Evolutionary conservation across 2,888 invertebrate genomes (phyloP), one percentile per base, ranked within the genome.

Genomic region (Ellobium chinense): DNA sequence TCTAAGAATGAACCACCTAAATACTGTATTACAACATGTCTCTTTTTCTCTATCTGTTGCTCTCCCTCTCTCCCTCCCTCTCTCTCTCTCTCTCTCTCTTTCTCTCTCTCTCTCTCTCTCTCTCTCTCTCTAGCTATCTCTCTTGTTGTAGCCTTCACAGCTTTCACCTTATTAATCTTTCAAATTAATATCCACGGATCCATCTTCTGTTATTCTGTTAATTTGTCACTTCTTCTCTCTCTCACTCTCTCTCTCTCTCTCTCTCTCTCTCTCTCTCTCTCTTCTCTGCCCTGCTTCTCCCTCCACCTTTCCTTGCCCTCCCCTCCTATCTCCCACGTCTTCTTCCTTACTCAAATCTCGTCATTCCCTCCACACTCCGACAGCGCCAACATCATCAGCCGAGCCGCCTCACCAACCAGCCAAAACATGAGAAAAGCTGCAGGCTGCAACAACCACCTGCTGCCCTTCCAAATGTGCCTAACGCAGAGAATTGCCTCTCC

Each of bases 221-320:
- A 21, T 56, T n/a, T 56, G 7, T 29, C 56, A 56, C n/a, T 56
- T 56, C 27, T 29, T 58, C 68, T 46, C 31, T 69, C 46, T 69
- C 37, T 62, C 46, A 46, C 29, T 60, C 69, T 46, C 65, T 14
- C 36, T 56, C 65, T 73, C 66, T 65, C 27, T 63, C 56, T 56
- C 56, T 54, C 31, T 63, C 65, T 72, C 65, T 73, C 65, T 36
- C 65, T 73, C 65, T 73, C 56, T 54, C 56, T 72, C 73, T 65
- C 56, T 54, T 24, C 56, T 29, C 29, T 46, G 24, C 36, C 37
- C 65, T 73, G 34, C 46, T n/a, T 56, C 73, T 73, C 72, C 54
- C 65, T 56, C 36, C 46, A 36, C 34, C 54, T 63, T 24, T 63
- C 36, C 34, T 37, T 46, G 18, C 46, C 18, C 24, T 66, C 58